These are phyloP conservation scores for Acrobasis consociella DNA, from an alignment of 2,888 invertebrate genomes.

Conservation along the genomic window DNA sequence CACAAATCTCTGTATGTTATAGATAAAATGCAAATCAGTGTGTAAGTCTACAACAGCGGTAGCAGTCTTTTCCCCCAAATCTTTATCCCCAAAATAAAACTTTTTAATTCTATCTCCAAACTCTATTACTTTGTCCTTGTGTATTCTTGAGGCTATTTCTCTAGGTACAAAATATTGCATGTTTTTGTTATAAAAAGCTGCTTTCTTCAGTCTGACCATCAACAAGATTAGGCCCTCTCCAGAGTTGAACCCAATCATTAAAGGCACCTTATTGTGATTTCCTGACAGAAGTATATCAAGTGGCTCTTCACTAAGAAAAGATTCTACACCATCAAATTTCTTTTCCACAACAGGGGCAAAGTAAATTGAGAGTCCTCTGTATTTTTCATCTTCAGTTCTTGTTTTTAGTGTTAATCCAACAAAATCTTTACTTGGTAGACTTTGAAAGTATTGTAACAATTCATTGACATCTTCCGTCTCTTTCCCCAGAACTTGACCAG, in stretches of 20 bases:
- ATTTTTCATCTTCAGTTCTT: conserved; percentile 41
- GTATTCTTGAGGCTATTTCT: conserved; percentile 37
- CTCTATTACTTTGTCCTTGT: conserved; percentile 32
- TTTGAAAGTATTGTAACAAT: conserved; percentile 39
- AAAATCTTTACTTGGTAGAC: conserved; percentile 37
- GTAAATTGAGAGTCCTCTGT: conserved; percentile 43
- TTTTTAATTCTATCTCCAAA: conserved; percentile 39
- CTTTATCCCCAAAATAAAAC: conserved; percentile 41
- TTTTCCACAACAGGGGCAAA: conserved; percentile 54
- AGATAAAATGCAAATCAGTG: conserved; percentile 40
- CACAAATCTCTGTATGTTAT: conserved; percentile 38
- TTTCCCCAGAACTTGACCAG: conserved; percentile 38
- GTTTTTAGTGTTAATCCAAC: conserved; percentile 39
- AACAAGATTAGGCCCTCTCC: conserved; percentile 43
- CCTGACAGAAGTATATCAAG: conserved; percentile 39
- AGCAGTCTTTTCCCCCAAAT: conserved; percentile 35
- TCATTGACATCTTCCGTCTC: conserved; percentile 36
- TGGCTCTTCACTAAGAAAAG: conserved; percentile 45
- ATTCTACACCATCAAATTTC: conserved; percentile 38
- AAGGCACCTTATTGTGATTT: conserved; percentile 40
- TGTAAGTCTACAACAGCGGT: conserved; percentile 33
- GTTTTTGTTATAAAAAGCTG: conserved; percentile 40
- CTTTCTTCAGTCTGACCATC: conserved; percentile 32
- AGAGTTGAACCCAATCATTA: conserved; percentile 48
- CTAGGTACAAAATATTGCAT: conserved; percentile 42